phyloP scores from a whole-genome alignment of 2,888 invertebrate species.

The Chloroclystis v-ata region DNA sequence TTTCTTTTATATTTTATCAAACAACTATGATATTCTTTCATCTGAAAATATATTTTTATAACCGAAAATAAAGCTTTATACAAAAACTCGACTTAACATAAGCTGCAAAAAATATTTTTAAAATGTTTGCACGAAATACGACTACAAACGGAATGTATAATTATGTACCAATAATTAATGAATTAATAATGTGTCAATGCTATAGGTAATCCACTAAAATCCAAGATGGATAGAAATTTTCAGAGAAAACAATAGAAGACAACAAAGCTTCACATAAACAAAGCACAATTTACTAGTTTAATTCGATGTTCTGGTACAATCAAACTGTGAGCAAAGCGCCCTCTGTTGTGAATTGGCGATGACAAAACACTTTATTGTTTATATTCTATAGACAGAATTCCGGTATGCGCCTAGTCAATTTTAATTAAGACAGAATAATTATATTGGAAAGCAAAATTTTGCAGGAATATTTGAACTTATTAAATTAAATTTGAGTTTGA shows the following conservation, averaged over 20 bases:
- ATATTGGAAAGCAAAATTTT: not conserved
- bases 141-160: too few species aligned
- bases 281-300: constrained; percentile 7
- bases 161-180: too few species aligned
- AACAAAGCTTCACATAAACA: not conserved
- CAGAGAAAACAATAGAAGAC: not conserved
- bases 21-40: too few species aligned
- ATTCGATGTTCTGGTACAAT: constrained; percentile 2
- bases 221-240: too few species aligned
- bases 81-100: too few species aligned
- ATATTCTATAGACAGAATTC: constrained; percentile 2
- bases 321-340: constrained; percentile 3
- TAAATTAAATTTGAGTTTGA: not conserved
- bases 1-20: too few species aligned
- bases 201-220: too few species aligned
- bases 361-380: constrained; percentile 12
- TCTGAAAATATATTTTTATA: too few species aligned
- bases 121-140: too few species aligned
- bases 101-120: too few species aligned
- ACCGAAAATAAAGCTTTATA: too few species aligned
- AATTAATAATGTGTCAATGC: too few species aligned
- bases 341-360: constrained; percentile 4
- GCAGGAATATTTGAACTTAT: not conserved
- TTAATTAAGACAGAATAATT: constrained; percentile 6
- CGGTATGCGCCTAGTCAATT: not conserved